Conservation (phyloP, 2,113 vertebrate genomes). For the Cygnus atratus region DNA sequence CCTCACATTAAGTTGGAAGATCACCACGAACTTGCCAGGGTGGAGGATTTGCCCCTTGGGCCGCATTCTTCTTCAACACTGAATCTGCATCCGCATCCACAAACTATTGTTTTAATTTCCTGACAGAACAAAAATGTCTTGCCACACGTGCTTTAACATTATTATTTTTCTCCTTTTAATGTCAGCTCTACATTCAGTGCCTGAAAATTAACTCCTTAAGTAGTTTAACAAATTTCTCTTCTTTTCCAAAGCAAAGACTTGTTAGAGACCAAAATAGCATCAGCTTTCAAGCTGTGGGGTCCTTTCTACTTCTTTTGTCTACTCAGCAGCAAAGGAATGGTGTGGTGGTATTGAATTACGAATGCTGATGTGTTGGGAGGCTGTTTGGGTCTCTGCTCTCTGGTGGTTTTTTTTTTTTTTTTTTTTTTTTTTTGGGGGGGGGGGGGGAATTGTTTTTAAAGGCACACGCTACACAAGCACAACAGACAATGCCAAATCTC, state of each 20-base stretch:
- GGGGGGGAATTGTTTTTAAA: neutral
- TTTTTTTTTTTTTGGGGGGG: too few relatives aligned
- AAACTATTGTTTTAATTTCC: neutral
- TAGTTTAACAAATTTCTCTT: neutral
- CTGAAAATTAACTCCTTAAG: constrained; percentile 32
- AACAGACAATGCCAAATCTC: constrained; percentile 11
- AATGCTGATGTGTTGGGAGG: neutral
- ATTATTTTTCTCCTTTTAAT: neutral
- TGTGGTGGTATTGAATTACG: neutral
- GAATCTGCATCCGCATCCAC: neutral
- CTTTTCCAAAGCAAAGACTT: constrained; percentile 17
- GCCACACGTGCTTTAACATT: neutral
- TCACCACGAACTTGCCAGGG: neutral
- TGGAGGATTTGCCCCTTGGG: neutral
- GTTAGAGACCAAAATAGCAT: neutral
- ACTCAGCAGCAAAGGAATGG: neutral
- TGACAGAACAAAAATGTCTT: neutral
- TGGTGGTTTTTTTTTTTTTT: neutral
- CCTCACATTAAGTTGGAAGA: neutral
- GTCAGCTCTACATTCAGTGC: neutral
- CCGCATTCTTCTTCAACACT: rapidly evolving
- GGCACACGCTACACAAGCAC: neutral
- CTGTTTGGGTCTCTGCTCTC: neutral
- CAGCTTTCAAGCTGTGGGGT: constrained; percentile 46
- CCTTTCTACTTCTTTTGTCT: constrained; percentile 32